Conservation (phyloP, 2,888 invertebrate species). For the Cecidostiba fungosa region DNA sequence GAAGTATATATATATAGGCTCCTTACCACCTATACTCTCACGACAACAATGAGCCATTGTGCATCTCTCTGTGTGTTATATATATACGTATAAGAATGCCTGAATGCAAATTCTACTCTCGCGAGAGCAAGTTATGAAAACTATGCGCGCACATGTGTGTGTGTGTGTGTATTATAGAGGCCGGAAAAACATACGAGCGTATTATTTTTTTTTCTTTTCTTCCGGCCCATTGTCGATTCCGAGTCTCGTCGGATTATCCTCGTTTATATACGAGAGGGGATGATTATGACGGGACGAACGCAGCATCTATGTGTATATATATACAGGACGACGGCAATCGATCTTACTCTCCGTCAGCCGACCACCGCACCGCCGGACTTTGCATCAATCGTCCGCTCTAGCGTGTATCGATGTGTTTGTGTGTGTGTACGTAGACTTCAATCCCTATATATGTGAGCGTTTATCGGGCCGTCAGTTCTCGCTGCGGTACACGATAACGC, state of each 20-base stretch:
- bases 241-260: no score
- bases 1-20: not conserved
- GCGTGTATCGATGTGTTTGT: not conserved
- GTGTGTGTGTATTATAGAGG: not conserved
- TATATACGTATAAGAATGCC: not conserved
- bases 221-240: no score
- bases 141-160: not conserved
- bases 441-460: not conserved
- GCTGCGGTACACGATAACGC: not conserved
- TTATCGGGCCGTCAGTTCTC: not conserved
- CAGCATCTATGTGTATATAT: not conserved
- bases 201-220: no score
- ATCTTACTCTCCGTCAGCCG: slow-evolving; percentile 31
- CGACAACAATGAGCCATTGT: slow-evolving; percentile 28
- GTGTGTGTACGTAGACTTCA: not conserved
- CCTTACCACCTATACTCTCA: not conserved
- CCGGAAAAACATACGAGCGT: not conserved
- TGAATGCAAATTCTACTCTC: slow-evolving; percentile 14
- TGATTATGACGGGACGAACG: not conserved
- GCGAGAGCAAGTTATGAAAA: not conserved
- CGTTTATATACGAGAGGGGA: not conserved
- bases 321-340: not conserved
- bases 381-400: slow-evolving; percentile 28
- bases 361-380: slow-evolving; percentile 14
- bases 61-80: not conserved